Conservation (phyloP, 1,140 invertebrate genomes). For the Lepidurus arcticus region DNA sequence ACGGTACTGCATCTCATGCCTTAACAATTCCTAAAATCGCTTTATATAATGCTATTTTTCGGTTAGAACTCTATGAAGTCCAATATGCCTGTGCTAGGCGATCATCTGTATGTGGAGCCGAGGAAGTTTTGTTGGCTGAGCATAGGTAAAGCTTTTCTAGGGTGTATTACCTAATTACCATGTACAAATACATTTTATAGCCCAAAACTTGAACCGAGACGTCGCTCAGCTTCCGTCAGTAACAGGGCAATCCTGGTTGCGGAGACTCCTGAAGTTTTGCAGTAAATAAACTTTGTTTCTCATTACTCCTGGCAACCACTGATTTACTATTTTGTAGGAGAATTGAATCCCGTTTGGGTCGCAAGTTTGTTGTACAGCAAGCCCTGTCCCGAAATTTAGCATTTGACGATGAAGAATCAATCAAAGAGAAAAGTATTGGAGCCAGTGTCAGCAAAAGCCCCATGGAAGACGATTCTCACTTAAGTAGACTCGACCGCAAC, state of each 20-base stretch:
- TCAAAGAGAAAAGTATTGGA: neutral
- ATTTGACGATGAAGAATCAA: neutral
- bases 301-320: neutral
- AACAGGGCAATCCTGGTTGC: neutral
- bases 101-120: neutral
- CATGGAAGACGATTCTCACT: neutral
- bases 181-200: neutral
- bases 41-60: neutral
- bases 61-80: neutral
- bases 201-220: neutral
- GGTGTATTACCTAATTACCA: neutral
- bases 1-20: neutral
- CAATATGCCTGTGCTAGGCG: neutral
- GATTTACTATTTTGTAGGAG: neutral
- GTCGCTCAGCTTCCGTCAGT: neutral
- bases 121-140: neutral
- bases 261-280: slow-evolving; percentile 12
- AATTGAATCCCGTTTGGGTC: neutral
- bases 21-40: neutral
- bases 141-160: neutral
- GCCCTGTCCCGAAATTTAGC: neutral
- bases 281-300: neutral
- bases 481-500: neutral
- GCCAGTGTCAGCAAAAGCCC: neutral
- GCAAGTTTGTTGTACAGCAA: neutral